Evolutionary conservation across 2,113 vertebrate species (phyloP).

Genomic region (Cryptoleucopteryx plumbea): DNA sequence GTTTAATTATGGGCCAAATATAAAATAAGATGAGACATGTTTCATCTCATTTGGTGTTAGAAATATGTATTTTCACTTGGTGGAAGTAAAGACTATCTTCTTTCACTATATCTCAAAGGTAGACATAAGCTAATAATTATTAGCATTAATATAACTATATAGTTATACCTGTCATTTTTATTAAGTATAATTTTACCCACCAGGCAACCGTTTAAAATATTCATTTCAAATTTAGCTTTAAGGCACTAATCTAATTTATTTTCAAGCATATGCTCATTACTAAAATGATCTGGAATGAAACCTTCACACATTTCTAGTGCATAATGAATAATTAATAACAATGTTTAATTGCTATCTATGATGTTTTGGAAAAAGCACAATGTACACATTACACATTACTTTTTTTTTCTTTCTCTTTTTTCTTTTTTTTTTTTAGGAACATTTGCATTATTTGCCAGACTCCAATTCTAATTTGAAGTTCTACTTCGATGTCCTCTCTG

Average conservation of each 20-base stretch:
- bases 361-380: background rate
- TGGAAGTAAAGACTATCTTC: background rate
- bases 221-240: background rate
- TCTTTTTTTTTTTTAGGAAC: background rate
- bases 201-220: background rate
- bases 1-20: background rate
- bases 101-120: background rate
- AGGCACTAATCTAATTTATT: background rate
- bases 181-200: background rate
- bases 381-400: background rate
- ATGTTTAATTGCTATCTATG: background rate
- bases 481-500: rapidly evolving
- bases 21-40: background rate
- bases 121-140: background rate
- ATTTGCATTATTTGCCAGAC: background rate
- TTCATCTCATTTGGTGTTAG: background rate
- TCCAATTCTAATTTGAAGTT: background rate
- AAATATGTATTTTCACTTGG: background rate
- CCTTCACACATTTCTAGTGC: background rate
- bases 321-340: background rate
- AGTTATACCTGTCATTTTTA: background rate
- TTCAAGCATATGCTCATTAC: background rate
- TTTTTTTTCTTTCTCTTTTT: background rate
- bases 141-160: background rate
- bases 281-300: background rate